phyloP scores from a whole-genome alignment of 2,797 vertebrate species.

The Esox lucius region DNA sequence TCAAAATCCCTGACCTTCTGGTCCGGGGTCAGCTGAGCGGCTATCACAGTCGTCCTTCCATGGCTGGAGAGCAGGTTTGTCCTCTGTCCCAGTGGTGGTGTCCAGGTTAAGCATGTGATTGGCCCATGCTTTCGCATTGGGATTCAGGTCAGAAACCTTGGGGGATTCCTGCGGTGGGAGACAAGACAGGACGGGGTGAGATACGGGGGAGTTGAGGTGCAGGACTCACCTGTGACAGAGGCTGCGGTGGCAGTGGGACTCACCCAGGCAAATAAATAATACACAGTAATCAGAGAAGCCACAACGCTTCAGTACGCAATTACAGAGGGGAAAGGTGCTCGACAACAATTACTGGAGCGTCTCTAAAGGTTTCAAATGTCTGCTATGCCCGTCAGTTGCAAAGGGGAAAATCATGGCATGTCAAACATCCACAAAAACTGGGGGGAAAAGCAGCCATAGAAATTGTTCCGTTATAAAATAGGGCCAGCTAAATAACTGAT shows the following conservation, averaged over 20 bases:
- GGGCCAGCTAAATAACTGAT: neutral
- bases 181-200: constrained; percentile 7
- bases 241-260: too few species aligned
- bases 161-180: constrained; percentile 83
- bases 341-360: constrained; percentile 2
- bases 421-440: neutral
- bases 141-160: constrained; percentile 98
- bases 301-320: neutral
- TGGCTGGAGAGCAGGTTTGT: constrained; percentile 80
- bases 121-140: constrained; percentile 99
- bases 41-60: constrained; percentile 87
- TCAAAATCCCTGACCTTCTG: constrained; percentile 58
- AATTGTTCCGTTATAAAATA: neutral
- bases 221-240: neutral
- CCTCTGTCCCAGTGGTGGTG: constrained; percentile 74
- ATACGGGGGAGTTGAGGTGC: constrained; percentile 40
- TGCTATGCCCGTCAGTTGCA: neutral
- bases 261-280: too few species aligned
- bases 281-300: neutral
- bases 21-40: constrained; percentile 73
- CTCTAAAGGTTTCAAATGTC: neutral
- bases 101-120: constrained; percentile 92
- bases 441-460: neutral
- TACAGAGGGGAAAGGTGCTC: neutral
- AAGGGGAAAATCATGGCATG: neutral